Evolutionary conservation across 2,113 vertebrate genomes (phyloP).

Genomic region (Otis tarda): DNA sequence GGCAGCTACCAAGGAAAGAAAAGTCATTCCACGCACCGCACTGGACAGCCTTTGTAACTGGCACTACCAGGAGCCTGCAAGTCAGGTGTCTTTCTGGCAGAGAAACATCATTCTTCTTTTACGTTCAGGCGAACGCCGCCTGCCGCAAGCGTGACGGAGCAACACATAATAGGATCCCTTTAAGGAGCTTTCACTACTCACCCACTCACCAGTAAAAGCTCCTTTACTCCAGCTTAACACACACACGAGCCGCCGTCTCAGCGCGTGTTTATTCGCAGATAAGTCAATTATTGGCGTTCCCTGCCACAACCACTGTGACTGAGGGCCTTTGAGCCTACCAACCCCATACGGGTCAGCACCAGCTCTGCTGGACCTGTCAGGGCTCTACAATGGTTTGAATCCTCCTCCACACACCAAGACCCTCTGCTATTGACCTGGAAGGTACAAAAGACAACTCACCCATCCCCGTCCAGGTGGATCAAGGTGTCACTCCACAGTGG

Average conservation of each 20-base stretch:
- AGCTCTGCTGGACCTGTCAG: neutral
- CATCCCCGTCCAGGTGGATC: slow-evolving; percentile 98
- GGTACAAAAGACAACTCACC: slow-evolving; percentile 79
- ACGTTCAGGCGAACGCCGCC: neutral
- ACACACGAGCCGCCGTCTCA: slow-evolving; percentile 42
- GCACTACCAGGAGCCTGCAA: slow-evolving; percentile 60
- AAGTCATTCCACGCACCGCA: slow-evolving; percentile 32
- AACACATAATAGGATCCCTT: slow-evolving; percentile 55
- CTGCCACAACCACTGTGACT: neutral
- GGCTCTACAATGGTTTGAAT: neutral
- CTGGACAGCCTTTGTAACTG: slow-evolving; percentile 31
- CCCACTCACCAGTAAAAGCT: slow-evolving; percentile 52
- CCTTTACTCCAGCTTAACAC: slow-evolving; percentile 57
- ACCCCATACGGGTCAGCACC: neutral
- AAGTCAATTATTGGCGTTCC: slow-evolving; percentile 46
- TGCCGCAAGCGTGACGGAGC: neutral
- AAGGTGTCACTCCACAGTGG: slow-evolving; percentile 97
- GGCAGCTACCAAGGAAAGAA: slow-evolving; percentile 63
- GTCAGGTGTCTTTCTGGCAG: slow-evolving; percentile 68
- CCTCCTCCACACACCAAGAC: neutral
- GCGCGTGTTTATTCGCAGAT: slow-evolving; percentile 6
- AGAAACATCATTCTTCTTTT: slow-evolving; percentile 29
- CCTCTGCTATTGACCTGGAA: neutral
- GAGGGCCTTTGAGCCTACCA: neutral
- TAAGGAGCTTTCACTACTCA: slow-evolving; percentile 63